phyloP scores from a whole-genome alignment of 1,140 invertebrate species.

The Platyura marginata region DNA sequence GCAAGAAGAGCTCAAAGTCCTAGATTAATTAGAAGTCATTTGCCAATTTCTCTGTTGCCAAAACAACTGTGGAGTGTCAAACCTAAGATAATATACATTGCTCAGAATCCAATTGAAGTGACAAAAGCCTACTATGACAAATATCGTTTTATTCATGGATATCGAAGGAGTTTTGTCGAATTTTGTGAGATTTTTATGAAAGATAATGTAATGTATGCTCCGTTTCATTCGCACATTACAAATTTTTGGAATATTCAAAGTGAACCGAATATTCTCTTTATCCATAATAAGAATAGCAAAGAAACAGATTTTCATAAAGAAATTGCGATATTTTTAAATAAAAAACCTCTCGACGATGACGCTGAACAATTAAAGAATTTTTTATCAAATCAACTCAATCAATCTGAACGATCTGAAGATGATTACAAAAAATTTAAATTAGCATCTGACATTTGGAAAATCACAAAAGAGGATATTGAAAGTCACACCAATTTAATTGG shows the following conservation, averaged over 20 bases:
- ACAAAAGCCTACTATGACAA: slow-evolving; percentile 16
- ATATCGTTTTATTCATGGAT: background rate
- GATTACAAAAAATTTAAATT: too few relatives aligned
- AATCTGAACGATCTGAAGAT: too few relatives aligned
- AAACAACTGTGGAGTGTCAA: slow-evolving; percentile 29
- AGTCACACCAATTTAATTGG: too few relatives aligned
- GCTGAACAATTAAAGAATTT: too few relatives aligned
- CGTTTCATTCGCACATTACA: background rate
- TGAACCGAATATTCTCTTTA: background rate
- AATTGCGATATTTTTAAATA: too few relatives aligned
- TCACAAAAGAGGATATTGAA: too few relatives aligned
- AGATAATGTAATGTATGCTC: background rate
- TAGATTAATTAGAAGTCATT: slow-evolving; percentile 48
- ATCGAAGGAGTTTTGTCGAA: background rate
- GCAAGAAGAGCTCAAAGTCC: slow-evolving; percentile 19
- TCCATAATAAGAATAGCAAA: too few relatives aligned
- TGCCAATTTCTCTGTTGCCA: slow-evolving; percentile 46
- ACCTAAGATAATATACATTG: slow-evolving; percentile 53
- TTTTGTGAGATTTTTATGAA: background rate
- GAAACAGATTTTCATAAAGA: too few relatives aligned
- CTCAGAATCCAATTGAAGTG: slow-evolving; percentile 64
- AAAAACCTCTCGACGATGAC: too few relatives aligned
- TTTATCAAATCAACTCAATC: too few relatives aligned
- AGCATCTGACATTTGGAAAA: too few relatives aligned
- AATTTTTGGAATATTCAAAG: background rate